phyloP scores from a whole-genome alignment of 2,797 vertebrate species.

The Characodon lateralis region DNA sequence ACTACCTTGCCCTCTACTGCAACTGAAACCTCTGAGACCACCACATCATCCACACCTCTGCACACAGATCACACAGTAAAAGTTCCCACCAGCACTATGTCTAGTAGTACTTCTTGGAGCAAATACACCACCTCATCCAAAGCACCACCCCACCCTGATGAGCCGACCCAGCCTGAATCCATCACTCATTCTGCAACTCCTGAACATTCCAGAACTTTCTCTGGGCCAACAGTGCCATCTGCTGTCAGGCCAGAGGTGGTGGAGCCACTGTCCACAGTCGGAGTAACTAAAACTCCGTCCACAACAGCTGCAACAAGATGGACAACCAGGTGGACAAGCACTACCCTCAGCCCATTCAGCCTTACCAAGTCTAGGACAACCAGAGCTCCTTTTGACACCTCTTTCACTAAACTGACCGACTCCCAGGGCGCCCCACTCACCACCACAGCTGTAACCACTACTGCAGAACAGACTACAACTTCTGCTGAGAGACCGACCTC shows the following conservation, averaged over 20 bases:
- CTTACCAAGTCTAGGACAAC: slow-evolving; percentile 52
- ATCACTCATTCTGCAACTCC: slow-evolving; percentile 28
- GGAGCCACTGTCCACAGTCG: slow-evolving; percentile 46
- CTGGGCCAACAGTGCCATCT: slow-evolving; percentile 20
- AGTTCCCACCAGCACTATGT: slow-evolving; percentile 19
- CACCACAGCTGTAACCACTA: slow-evolving; percentile 29
- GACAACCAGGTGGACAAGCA: slow-evolving; percentile 26
- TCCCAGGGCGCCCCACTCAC: slow-evolving; percentile 19
- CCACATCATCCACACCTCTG: slow-evolving; percentile 12
- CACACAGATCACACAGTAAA: slow-evolving; percentile 17
- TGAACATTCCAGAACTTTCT: slow-evolving; percentile 30
- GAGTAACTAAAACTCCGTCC: slow-evolving; percentile 44
- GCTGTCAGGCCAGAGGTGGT: slow-evolving; percentile 50
- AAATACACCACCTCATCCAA: slow-evolving; percentile 26
- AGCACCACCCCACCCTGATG: slow-evolving; percentile 18
- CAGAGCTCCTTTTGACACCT: slow-evolving; percentile 46
- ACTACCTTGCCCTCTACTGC: slow-evolving; percentile 54
- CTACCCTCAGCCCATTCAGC: slow-evolving; percentile 23
- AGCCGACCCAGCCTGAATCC: background rate
- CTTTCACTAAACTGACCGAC: slow-evolving; percentile 37
- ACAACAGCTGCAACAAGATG: slow-evolving; percentile 30
- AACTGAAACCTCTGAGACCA: slow-evolving; percentile 53
- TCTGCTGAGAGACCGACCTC: slow-evolving; percentile 30
- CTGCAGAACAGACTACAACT: slow-evolving; percentile 10
- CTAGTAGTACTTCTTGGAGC: slow-evolving; percentile 3